Conservation (phyloP, 2,797 vertebrate genomes). For the Circus cinereus region DNA sequence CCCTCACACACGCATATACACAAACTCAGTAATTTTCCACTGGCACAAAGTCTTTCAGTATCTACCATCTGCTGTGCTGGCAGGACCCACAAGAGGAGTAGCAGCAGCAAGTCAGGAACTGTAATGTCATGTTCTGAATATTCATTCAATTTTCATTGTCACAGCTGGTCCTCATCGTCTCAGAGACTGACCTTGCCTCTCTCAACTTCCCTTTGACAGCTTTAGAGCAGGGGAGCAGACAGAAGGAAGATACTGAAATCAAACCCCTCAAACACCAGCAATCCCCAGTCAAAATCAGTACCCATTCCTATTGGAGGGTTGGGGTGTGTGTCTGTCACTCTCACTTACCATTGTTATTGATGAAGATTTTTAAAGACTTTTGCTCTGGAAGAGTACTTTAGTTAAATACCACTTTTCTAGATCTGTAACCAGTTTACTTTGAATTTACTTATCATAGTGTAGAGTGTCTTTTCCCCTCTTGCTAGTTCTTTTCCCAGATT, state of each 20-base stretch:
- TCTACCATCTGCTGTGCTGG: slow-evolving; percentile 51
- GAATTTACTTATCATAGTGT: neutral
- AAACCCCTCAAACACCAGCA: neutral
- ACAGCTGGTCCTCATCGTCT: neutral
- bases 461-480: neutral
- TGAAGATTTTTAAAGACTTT: neutral
- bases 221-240: neutral
- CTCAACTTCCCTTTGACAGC: neutral
- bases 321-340: neutral
- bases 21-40: slow-evolving; percentile 32
- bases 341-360: neutral
- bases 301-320: neutral
- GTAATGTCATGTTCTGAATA: neutral
- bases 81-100: slow-evolving; percentile 21
- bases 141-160: slow-evolving; percentile 19
- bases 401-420: neutral
- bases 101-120: neutral
- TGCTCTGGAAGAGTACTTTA: neutral
- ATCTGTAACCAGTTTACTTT: neutral
- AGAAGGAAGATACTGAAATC: neutral
- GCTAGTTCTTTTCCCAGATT: neutral
- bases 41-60: neutral
- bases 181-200: neutral
- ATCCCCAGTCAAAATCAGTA: neutral
- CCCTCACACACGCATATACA: neutral